Evolutionary conservation across 2,797 vertebrate genomes (phyloP).

Genomic region (Danionella dracula): DNA sequence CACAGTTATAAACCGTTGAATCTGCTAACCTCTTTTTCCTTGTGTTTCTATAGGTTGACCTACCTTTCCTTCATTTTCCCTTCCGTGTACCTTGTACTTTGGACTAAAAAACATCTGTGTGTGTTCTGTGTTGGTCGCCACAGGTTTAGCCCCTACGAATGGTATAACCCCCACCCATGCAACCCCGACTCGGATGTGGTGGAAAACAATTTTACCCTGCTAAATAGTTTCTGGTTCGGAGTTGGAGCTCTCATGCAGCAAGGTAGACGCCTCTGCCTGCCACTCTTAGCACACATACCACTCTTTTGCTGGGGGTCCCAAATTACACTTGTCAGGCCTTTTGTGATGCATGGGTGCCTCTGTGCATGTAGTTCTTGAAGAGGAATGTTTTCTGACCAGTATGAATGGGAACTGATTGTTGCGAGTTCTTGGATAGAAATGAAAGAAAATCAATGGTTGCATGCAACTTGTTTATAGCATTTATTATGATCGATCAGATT

Average conservation of each 20-base stretch:
- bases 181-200: slow-evolving; percentile 98
- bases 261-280: slow-evolving; percentile 98
- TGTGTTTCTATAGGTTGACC: slow-evolving; percentile 78
- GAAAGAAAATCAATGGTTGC: slow-evolving; percentile 51
- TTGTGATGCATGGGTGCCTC: slow-evolving; percentile 93
- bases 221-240: slow-evolving; percentile 99
- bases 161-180: slow-evolving; percentile 99
- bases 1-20: slow-evolving; percentile 38
- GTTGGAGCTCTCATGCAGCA: slow-evolving; percentile 99
- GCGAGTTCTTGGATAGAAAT: no score
- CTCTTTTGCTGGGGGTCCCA: slow-evolving; percentile 92
- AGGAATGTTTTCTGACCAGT: slow-evolving; percentile 44
- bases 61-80: slow-evolving; percentile 32
- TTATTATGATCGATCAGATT: neutral
- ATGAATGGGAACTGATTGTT: slow-evolving; percentile 34
- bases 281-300: slow-evolving; percentile 86
- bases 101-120: slow-evolving; percentile 53
- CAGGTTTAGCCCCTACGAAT: slow-evolving; percentile 99
- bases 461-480: slow-evolving; percentile 45
- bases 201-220: slow-evolving; percentile 99
- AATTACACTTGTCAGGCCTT: slow-evolving; percentile 74
- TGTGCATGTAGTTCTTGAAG: slow-evolving; percentile 86
- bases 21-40: slow-evolving; percentile 71
- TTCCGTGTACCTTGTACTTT: slow-evolving; percentile 19
- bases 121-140: slow-evolving; percentile 83